Base-by-base conservation (phyloP, 2,797 vertebrate species). In the Champsocephalus gunnari region DNA sequence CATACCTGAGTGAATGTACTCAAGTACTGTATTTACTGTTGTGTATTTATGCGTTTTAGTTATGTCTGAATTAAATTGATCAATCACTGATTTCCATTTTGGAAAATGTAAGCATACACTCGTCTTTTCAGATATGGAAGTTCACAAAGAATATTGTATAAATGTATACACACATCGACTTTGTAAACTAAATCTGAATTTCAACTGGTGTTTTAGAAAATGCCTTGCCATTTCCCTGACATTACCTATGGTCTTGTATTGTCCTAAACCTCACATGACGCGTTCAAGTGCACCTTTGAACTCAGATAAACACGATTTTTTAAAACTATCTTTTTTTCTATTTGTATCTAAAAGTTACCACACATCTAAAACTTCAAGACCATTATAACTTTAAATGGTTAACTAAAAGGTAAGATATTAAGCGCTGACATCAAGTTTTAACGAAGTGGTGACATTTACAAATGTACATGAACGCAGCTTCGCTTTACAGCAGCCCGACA, bases 381-480 rank as follows among this genome's bases (percentile, higher is more conserved):
- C 0, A 0, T 10, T 12, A 38, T 2, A 50, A 54, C 2, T 44
- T 24, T 19, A 38, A 38, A 38, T 38, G 6, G 2, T 38, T 38
- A 38, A 38, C 34, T 38, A 38, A 38, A 38, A 7, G 8, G 4
- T 19, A 11, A 34, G 34, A 6, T 50, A 45, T 32, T 8, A 5
- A 1, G 16, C 8, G 13, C 49, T 66, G n/a, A 12, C 19, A 10
- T 3, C 6, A 11, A 34, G 24, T 53, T 4, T 13, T 14, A 2
- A 7, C 3, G 10, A 2, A 71, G 45, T 44, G 0, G 0, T 16
- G 2, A 66, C 0, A 45, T 85, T 84, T 76, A 80, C 88, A 1
- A 66, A 13, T 12, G 60, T 7, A 13, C 48, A 0, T 88, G 79
- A 91, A 92, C 7, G 86, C 85, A 57, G 5, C 90, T 12, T 32